Conservation (phyloP, 2,113 vertebrate species). For the Xerus inauris region DNA sequence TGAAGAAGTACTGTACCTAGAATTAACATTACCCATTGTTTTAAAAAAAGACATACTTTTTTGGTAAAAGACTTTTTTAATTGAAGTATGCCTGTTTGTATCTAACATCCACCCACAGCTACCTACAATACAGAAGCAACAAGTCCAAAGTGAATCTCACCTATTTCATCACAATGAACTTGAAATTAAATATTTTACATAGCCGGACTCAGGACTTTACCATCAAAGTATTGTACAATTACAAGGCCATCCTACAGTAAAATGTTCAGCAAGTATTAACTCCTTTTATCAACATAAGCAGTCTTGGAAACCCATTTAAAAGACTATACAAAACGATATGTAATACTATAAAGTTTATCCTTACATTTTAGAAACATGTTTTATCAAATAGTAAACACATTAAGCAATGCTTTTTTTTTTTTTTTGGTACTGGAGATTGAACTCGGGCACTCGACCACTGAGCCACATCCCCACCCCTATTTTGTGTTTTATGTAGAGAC, state of each 20-base stretch:
- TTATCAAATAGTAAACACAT: constrained; percentile 31
- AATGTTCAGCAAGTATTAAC: background rate
- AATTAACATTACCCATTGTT: background rate
- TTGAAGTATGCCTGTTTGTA: background rate
- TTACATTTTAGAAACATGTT: constrained; percentile 23
- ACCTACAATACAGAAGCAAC: background rate
- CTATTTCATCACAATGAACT: constrained; percentile 41
- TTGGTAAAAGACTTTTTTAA: constrained; percentile 36
- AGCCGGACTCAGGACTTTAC: constrained; percentile 7
- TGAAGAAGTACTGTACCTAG: background rate
- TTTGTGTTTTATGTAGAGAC: too few species aligned
- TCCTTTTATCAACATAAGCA: constrained; percentile 9
- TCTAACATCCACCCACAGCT: background rate
- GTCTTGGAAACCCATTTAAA: constrained; percentile 33
- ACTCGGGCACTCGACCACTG: too few species aligned
- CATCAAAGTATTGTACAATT: background rate
- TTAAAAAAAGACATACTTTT: background rate
- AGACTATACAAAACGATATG: constrained; percentile 5
- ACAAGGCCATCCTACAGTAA: background rate
- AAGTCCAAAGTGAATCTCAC: background rate
- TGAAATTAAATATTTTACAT: constrained; percentile 19
- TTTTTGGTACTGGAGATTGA: too few species aligned
- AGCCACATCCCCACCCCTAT: too few species aligned
- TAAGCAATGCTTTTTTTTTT: too few species aligned
- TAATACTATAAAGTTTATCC: background rate